Conservation (phyloP, 2,113 vertebrate species). For the Pitta sordida region DNA sequence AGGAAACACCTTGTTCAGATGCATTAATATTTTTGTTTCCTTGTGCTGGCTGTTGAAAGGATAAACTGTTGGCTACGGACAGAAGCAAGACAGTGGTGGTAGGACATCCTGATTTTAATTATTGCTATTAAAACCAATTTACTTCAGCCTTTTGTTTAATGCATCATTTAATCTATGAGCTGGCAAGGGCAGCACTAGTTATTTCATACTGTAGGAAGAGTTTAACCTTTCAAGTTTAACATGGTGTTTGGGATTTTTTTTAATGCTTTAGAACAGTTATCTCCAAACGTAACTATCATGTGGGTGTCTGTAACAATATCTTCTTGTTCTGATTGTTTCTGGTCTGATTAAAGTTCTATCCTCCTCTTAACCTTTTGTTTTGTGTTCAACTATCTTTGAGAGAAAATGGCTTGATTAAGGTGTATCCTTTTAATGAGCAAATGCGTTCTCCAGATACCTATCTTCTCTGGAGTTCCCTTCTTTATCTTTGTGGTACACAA, state of each 20-base stretch:
- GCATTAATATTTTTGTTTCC: not conserved
- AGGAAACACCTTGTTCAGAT: slow-evolving; percentile 28
- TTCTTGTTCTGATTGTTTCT: not conserved
- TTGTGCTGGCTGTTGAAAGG: not conserved
- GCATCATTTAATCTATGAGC: not conserved
- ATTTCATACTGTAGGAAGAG: not conserved
- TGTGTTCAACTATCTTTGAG: not conserved
- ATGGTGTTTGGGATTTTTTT: not conserved
- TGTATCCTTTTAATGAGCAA: not conserved
- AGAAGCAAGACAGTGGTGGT: not conserved
- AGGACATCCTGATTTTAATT: not conserved
- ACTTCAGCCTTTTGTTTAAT: not conserved
- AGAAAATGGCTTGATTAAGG: not conserved
- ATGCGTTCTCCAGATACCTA: not conserved
- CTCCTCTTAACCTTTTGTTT: not conserved
- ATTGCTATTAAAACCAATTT: not conserved
- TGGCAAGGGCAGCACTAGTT: not conserved
- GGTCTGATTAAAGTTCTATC: not conserved
- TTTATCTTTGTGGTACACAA: not conserved
- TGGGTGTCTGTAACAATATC: not conserved
- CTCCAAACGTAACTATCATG: not conserved
- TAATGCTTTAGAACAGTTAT: not conserved
- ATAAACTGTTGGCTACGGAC: not conserved
- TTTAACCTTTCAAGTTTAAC: not conserved
- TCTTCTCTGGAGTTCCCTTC: not conserved